Evolutionary conservation across 92 coral and sea anemone genomes (phyloP), one percentile per base, ranked within the genome.

Genomic region (Phenganax stokvisi): DNA sequence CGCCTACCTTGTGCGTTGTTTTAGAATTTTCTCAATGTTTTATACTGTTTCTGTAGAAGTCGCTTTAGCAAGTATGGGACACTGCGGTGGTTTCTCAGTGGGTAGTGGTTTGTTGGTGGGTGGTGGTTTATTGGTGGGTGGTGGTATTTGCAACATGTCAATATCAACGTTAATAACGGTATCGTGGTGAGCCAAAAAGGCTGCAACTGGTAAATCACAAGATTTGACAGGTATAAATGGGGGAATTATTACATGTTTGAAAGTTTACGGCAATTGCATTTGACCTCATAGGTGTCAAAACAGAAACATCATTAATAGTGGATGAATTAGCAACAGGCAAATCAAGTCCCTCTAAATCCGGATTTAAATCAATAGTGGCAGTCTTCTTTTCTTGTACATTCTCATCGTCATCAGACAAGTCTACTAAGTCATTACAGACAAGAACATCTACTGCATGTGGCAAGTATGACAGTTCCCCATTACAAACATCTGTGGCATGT

Each of bases 101-200:
- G 25, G 25, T 20, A 20, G 25, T 20, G 25, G 25, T 20, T 20
- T 20, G 25, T 20, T 20, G 25, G 25, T 20, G 59, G 54, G 25
- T 30, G 69, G 57, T 16, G 58, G 15, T 54, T 10, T 12, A 31
- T 71, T 11, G 7, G 56, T 61, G 60, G 57, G 75, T n/a, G 13
- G 75, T 70, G 78, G 80, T 3, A 75, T 20, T 44, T 55, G 80
- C 5, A 74, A 17, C 16, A 11, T 13, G 56, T 12, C 30, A 0
- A 2, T 10, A 15, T 84, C 71, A 9, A 87, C 51, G 51, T 84
- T 64, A 20, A 84, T 79, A 9, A 87, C 58, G 6, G 90, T 74
- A 11, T 87, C 28, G 51, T 77, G 80, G 29, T 75, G 85, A n/a
- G 75, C 77, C 30, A 87, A 69, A 75, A 87, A 87, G 59, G 84